Evolutionary conservation across 2,113 vertebrate species (phyloP).

Genomic region (Rhagologus leucostigma): DNA sequence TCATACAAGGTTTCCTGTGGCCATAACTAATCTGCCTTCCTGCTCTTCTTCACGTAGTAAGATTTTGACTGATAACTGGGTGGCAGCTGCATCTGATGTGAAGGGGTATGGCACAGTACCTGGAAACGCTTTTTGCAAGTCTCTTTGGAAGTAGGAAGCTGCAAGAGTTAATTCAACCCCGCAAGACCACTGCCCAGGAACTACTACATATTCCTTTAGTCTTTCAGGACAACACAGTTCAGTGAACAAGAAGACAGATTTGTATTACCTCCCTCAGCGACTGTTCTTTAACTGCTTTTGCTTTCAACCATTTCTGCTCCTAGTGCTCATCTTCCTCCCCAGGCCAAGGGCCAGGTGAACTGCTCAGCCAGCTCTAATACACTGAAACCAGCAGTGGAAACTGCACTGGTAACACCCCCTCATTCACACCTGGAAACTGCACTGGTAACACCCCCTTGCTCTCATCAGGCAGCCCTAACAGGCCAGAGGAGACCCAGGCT

Average conservation of each 20-base stretch:
- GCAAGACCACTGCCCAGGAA: background rate
- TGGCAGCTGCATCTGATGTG: background rate
- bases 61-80: background rate
- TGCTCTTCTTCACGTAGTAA: background rate
- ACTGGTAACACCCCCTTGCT: background rate
- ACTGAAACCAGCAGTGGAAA: background rate
- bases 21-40: background rate
- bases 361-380: background rate
- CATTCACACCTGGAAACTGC: background rate
- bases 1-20: background rate
- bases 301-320: background rate
- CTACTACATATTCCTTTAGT: background rate
- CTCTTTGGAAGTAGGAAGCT: background rate
- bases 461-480: accelerated
- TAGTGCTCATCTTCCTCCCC: background rate
- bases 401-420: background rate
- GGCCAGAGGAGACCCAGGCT: background rate
- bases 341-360: background rate
- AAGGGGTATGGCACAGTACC: background rate
- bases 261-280: background rate
- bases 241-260: background rate
- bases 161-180: background rate
- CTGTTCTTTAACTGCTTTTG: background rate
- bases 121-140: background rate
- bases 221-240: background rate